Percentiles rank a stretch among this genome's conserved stretches.
Evolutionary conservation across 2,113 vertebrate species (phyloP).

Genomic region (Notechis scutatus): DNA sequence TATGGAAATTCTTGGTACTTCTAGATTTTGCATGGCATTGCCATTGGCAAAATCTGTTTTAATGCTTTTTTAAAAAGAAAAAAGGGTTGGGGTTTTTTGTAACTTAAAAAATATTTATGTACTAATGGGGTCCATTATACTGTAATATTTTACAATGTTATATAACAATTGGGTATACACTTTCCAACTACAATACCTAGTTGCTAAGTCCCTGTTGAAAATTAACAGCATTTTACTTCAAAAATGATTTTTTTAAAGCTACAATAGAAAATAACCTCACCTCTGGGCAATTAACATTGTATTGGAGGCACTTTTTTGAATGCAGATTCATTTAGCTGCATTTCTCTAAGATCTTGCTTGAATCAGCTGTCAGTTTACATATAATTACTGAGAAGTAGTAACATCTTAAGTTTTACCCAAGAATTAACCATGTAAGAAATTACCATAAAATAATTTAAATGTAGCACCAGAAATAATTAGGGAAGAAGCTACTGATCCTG

Average conservation of each 20-base stretch:
- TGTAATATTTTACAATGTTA: conserved; percentile 58
- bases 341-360: conserved; percentile 58
- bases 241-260: conserved; percentile 21
- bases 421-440: conserved; percentile 55
- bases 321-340: conserved; percentile 52
- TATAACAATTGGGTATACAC: conserved; percentile 59
- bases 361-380: conserved; percentile 59
- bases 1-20: conserved; percentile 49
- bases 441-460: conserved; percentile 39
- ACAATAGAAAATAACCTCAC: conserved; percentile 49
- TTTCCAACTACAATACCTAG: conserved; percentile 58
- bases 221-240: conserved; percentile 49
- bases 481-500: conserved; percentile 35
- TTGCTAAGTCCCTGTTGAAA: conserved; percentile 56
- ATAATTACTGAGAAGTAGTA: conserved; percentile 53
- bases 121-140: conserved; percentile 56
- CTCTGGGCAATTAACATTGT: conserved; percentile 49
- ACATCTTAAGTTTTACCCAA: conserved; percentile 61
- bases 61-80: conserved; percentile 58
- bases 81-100: conserved; percentile 50
- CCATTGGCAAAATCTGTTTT: conserved; percentile 60
- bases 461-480: conserved; percentile 50
- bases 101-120: conserved; percentile 61
- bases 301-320: conserved; percentile 48
- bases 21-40: conserved; percentile 41